Base-by-base conservation (phyloP, 37 sponge, comb jelly and placozoan genomes). In the Chondrosia reniformis region DNA sequence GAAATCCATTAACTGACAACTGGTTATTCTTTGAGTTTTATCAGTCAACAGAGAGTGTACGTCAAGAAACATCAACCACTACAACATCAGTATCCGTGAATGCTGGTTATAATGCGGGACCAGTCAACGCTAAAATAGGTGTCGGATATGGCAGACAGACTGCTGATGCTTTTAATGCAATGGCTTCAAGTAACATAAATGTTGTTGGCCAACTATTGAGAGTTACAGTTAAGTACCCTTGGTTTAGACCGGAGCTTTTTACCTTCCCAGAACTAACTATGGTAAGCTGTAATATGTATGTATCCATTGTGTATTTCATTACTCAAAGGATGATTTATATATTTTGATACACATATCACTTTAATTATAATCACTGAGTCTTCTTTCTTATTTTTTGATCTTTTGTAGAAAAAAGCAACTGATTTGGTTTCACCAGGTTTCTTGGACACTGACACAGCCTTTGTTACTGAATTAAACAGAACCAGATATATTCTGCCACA, bases 181-280 rank as follows among this genome's bases (percentile, higher is more conserved):
- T 64, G 34, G 76, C 52, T 45, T 76, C 77, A 57, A 67, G 75
- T 33, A 63, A 57, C 28, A 13, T 75, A n/a, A 76, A 38, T 21
- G 59, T 76, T 12, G 42, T 55, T 37, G 86, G 86, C 19, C 67
- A 86, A 43, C 44, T 86, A 1, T 77, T 86, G 4, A 81, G 86
- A 59, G 86, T 86, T 0, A 55, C 76, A 32, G 64, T 86, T 22
- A 67, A 80, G 40, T 66, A 63, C 45, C 86, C 86, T 8, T 86
- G 86, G 86, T 86, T 86, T 39, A 63, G 69, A 32, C 86, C 86
- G 55, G 65, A 63, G 54, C 31, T 86, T 0, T 86, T 86, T 39
- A 43, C 61, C 41, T 45, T 61, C 30, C 56, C 52, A 17, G 74
- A 83, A 63, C 45, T 76, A 9, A 58, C 63, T 22, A 56, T 73